Base-by-base conservation (phyloP, 2,797 vertebrate species). In the Arrhamphus sclerolepis region DNA sequence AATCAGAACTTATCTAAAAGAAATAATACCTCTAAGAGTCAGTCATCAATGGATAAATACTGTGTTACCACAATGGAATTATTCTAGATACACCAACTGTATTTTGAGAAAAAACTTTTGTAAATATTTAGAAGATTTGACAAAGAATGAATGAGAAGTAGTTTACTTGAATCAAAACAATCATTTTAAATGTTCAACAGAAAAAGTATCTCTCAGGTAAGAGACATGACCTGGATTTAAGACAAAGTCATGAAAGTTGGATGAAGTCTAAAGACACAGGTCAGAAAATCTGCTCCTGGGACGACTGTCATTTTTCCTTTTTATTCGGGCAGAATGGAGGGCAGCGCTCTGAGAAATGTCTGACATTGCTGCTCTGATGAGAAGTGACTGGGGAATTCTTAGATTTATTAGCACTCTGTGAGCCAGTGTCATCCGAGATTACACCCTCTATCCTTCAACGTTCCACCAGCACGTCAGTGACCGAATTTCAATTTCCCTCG, bases 401-500 rank as follows among this genome's bases (percentile, higher is more conserved):
- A 81, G 88, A 91, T 91, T 90, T 91, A 90, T 92, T 91, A 91
- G 88, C 65, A 39, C 73, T 70, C 65, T 49, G 63, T 70, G 85
- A 90, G 84, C 77, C 70, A 46, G 82, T 87, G 90, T 88, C 90
- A 81, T 88, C 84, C 46, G 71, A 85, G 76, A 91, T 91, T 91
- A 91, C 61, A 64, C 60, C 83, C 79, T 80, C 80, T 75, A 91
- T 92, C 88, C 80, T 80, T 93, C 90, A 91, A 71, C 28, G 70
- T 34, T 83, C 63, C 80, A 54, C 70, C 22, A 31, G 56, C 73
- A 84, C 53, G 66, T 81, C 81, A 80, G 60, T 69, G 60, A 24
- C 60, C 69, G 48, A 84, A 89, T 92, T 91, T 92, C 82, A 89
- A 92, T 90, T 89, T 90, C 82, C 83, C 79, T n/a, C 22, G 18